These are phyloP conservation scores for Tipula confusa DNA, from an alignment of 2,888 invertebrate species.

Conservation along the genomic window DNA sequence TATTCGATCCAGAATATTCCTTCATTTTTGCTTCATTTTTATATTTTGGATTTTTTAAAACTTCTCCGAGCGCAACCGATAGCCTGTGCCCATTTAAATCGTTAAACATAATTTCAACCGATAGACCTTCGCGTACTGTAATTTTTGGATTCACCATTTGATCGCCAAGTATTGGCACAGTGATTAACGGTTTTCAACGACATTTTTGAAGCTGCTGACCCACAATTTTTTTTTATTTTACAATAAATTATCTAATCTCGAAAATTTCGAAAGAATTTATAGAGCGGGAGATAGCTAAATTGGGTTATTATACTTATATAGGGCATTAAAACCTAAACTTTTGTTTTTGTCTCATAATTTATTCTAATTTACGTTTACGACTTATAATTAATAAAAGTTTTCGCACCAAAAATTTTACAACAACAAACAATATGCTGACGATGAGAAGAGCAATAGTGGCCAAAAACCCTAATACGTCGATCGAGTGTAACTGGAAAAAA, in stretches of 20 bases:
- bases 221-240: too few species aligned
- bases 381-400: too few species aligned
- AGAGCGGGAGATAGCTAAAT: not conserved
- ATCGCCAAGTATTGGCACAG: too few species aligned
- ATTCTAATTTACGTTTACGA: too few species aligned
- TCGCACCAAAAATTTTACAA: too few species aligned
- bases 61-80: not conserved
- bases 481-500: too few species aligned
- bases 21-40: slow-evolving; percentile 33
- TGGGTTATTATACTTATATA: too few species aligned
- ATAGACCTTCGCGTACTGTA: not conserved
- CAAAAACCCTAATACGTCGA: too few species aligned
- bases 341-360: too few species aligned
- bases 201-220: not conserved
- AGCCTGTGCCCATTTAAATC: not conserved
- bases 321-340: too few species aligned
- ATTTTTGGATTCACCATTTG: not conserved
- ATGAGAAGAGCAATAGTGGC: too few species aligned
- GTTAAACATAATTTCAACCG: not conserved
- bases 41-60: slow-evolving; percentile 36
- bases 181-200: not conserved
- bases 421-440: too few species aligned
- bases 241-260: not conserved
- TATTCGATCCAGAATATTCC: slow-evolving; percentile 26
- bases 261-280: not conserved